phyloP scores from a whole-genome alignment of 2,888 invertebrate species.

The Onthophagus sagittarius region DNA sequence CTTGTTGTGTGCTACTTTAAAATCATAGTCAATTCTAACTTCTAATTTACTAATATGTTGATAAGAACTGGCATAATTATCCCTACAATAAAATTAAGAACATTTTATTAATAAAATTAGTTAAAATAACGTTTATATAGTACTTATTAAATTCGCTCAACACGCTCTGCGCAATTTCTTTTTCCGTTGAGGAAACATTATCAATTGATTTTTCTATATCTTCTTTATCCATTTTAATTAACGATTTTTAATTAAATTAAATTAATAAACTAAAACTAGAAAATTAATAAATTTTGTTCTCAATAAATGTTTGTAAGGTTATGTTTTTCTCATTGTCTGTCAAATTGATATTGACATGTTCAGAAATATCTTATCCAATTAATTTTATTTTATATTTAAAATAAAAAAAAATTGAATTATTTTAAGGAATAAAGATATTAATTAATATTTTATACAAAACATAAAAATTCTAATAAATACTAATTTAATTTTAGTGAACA shows the following conservation, averaged over 20 bases:
- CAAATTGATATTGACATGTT: too few relatives aligned
- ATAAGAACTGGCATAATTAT: conserved; percentile 60
- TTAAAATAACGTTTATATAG: conserved; percentile 12
- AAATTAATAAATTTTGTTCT: too few relatives aligned
- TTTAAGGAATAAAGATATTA: too few relatives aligned
- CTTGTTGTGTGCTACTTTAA: conserved; percentile 78
- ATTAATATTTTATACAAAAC: too few relatives aligned
- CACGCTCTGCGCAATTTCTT: conserved; percentile 43
- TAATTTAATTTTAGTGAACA: too few relatives aligned
- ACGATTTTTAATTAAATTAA: not conserved
- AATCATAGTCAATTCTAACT: conserved; percentile 57
- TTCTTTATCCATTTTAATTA: conserved; percentile 35
- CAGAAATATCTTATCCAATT: too few relatives aligned
- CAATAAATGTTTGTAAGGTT: too few relatives aligned
- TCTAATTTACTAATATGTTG: conserved; percentile 65
- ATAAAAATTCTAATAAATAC: too few relatives aligned
- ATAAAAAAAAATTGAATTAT: too few relatives aligned
- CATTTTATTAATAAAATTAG: not conserved
- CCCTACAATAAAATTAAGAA: conserved; percentile 39
- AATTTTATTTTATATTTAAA: too few relatives aligned
- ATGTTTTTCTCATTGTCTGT: too few relatives aligned
- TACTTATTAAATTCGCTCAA: conserved; percentile 47
- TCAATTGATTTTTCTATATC: conserved; percentile 40
- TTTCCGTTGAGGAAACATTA: conserved; percentile 44
- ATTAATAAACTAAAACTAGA: not conserved